phyloP scores from a whole-genome alignment of 2,888 invertebrate genomes.

The Cylloceria caligata region DNA sequence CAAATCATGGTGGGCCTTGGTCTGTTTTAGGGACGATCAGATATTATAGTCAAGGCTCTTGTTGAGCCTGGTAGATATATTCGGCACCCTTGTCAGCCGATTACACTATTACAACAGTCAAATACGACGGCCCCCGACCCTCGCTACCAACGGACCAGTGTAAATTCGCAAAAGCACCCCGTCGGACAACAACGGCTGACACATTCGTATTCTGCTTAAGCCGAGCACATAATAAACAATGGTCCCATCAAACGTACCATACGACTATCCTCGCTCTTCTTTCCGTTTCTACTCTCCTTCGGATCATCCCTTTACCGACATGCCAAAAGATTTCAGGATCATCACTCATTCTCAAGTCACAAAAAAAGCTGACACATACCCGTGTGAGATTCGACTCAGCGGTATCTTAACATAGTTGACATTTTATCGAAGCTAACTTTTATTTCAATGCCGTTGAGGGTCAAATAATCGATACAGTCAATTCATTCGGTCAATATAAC shows the following conservation, averaged over 20 bases:
- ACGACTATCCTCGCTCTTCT: slow-evolving; percentile 16
- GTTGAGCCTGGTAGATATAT: slow-evolving; percentile 26
- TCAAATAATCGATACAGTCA: background rate
- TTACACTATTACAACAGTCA: slow-evolving; percentile 64
- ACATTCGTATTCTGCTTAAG: slow-evolving; percentile 34
- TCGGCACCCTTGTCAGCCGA: slow-evolving; percentile 57
- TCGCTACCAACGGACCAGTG: slow-evolving; percentile 15
- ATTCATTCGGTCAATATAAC: background rate
- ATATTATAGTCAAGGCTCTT: slow-evolving; percentile 46
- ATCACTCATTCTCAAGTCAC: slow-evolving; percentile 23
- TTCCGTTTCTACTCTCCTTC: slow-evolving; percentile 27
- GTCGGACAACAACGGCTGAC: background rate
- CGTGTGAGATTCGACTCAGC: background rate
- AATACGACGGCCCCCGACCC: slow-evolving; percentile 29
- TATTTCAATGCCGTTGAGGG: background rate
- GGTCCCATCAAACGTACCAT: background rate
- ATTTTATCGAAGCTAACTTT: slow-evolving; percentile 6
- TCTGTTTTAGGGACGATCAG: slow-evolving; percentile 63
- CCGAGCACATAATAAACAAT: slow-evolving; percentile 39
- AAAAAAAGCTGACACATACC: slow-evolving; percentile 51
- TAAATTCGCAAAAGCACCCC: slow-evolving; percentile 33
- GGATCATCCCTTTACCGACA: background rate
- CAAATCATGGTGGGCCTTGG: slow-evolving; percentile 51
- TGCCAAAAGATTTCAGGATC: background rate
- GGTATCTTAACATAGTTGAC: slow-evolving; percentile 4